phyloP scores from a whole-genome alignment of 1,140 invertebrate genomes.

The Scylla paramamosain region DNA sequence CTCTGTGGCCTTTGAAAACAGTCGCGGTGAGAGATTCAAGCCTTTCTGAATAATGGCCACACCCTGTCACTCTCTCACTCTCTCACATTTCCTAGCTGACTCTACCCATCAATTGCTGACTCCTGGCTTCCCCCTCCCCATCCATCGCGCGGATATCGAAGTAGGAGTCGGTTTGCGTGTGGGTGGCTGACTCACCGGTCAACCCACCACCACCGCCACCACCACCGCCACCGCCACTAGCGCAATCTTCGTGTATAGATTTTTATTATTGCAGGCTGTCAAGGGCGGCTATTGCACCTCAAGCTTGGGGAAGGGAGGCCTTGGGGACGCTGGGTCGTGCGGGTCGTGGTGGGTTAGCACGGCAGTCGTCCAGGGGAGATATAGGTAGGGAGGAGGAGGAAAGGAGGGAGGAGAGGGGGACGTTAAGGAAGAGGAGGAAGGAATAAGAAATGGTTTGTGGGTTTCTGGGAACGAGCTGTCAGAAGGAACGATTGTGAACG shows the following conservation, averaged over 20 bases:
- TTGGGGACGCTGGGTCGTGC: neutral
- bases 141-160: neutral
- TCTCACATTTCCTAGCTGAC: neutral
- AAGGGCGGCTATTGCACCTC: constrained; percentile 31
- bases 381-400: neutral
- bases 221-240: constrained; percentile 11
- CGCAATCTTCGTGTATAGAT: constrained; percentile 63
- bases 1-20: too few relatives aligned
- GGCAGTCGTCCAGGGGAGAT: neutral
- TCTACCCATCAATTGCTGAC: neutral
- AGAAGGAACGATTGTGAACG: neutral
- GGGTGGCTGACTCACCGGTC: neutral
- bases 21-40: too few relatives aligned
- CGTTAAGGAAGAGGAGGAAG: neutral
- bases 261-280: constrained; percentile 70
- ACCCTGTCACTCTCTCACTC: neutral
- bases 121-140: neutral
- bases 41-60: too few relatives aligned
- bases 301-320: neutral
- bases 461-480: neutral
- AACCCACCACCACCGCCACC: neutral
- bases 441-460: neutral
- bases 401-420: neutral
- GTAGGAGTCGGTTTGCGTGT: neutral
- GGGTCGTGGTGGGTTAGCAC: neutral